Base-by-base conservation (phyloP, 2,797 vertebrate species). In the Sebastes vulpes region DNA sequence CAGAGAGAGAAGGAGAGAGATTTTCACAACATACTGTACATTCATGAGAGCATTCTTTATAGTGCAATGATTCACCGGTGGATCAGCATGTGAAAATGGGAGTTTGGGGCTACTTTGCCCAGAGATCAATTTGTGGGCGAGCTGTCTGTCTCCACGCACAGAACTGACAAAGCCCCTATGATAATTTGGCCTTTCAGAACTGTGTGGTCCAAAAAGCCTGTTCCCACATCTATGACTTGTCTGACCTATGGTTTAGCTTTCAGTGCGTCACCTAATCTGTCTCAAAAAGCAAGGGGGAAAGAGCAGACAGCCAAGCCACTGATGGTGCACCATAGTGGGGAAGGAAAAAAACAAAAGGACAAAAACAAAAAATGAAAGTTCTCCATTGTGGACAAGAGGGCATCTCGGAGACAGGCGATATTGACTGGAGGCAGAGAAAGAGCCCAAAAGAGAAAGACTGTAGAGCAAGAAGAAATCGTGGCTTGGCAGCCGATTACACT, bases 121-220 rank as follows among this genome's bases (percentile, higher is more conserved):
- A 26, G 14, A 65, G 65, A 77, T 9, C 32, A 85, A 12, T 60
- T 31, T 52, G 38, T 60, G 59, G 68, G 61, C 52, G 35, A 70
- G 54, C 29, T 25, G 26, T 72, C 57, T 23, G 28, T 57, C 65
- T 79, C 61, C 26, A 58, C 25, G 29, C 58, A 56, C 61, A 80
- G 52, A 87, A 75, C 52, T 53, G 59, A 89, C 72, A 85, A 87
- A 79, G 72, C 31, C 67, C 21, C 14, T 50, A 29, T 82, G 38
- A 79, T 84, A 80, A 77, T 77, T 61, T 89, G 81, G 71, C 80
- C 86, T 87, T 93, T 91, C 21, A 84, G 53, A 79, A 71, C 61
- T 35, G 20, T 18, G 65, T 54, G 23, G 4, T 66, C 52, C 38
- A 63, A 82, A 92, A 86, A 90, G 63, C 50, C 68, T 72, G 77